Evolutionary conservation across 1,140 invertebrate genomes (phyloP).

Genomic region (Lanistes nyassanus): DNA sequence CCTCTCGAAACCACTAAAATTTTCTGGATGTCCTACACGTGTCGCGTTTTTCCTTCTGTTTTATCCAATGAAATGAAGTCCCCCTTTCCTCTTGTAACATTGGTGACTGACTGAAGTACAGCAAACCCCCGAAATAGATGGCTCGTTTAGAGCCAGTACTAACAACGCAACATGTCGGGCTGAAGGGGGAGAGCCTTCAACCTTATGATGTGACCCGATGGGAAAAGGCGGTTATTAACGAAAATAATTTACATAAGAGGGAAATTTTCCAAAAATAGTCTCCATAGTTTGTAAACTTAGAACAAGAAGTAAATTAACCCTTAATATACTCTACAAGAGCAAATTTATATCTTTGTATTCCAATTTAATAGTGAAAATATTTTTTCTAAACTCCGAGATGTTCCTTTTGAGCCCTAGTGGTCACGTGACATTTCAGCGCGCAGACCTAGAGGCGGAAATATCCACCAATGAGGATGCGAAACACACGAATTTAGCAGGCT

Average conservation of each 20-base stretch:
- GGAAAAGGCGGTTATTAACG: background rate
- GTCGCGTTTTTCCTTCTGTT: slow-evolving; percentile 19
- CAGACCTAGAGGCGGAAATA: slow-evolving; percentile 21
- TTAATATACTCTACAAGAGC: background rate
- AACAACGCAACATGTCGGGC: slow-evolving; percentile 42
- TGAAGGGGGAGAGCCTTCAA: slow-evolving; percentile 33
- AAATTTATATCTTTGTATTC: background rate
- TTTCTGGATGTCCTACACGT: background rate
- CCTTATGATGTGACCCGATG: slow-evolving; percentile 16
- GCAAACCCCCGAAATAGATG: slow-evolving; percentile 52
- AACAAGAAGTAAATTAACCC: no score
- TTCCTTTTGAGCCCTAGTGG: background rate
- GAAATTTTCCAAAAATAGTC: background rate
- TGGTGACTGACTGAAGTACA: slow-evolving; percentile 16
- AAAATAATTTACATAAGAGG: background rate
- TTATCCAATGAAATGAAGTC: slow-evolving; percentile 14
- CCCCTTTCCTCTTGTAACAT: slow-evolving; percentile 15
- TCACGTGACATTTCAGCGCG: slow-evolving; percentile 37
- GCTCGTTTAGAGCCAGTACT: slow-evolving; percentile 37
- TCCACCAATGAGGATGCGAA: slow-evolving; percentile 19
- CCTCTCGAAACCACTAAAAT: slow-evolving; percentile 25
- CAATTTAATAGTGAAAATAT: background rate
- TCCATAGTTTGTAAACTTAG: background rate
- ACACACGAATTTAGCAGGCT: background rate
- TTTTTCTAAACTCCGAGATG: background rate